These are phyloP conservation scores for Magallana nippona DNA, from an alignment of 2,888 invertebrate species.

Conservation along the genomic window DNA sequence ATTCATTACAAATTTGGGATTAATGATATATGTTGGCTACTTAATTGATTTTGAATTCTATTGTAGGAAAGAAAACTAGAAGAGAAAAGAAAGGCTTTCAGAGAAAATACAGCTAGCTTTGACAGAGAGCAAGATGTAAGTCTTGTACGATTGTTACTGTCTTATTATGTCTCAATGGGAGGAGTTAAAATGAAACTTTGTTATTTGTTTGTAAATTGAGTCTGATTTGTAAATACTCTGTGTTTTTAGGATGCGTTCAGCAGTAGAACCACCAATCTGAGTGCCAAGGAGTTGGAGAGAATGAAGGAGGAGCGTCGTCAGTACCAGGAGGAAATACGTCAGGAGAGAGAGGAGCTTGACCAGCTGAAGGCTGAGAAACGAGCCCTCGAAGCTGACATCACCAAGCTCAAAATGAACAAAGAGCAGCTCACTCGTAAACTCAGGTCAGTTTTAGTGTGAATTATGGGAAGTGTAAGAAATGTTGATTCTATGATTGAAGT, in stretches of 20 bases:
- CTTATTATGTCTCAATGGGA: no score
- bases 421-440: constrained; percentile 70
- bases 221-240: background rate
- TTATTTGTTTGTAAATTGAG: background rate
- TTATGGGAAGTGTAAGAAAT: background rate
- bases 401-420: constrained; percentile 70
- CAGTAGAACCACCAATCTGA: constrained; percentile 58
- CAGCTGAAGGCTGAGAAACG: constrained; percentile 68
- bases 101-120: constrained; percentile 68
- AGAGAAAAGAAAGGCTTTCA: constrained; percentile 68
- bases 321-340: constrained; percentile 66
- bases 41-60: background rate
- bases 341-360: constrained; percentile 70
- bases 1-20: no score
- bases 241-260: constrained; percentile 67
- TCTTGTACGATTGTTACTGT: background rate
- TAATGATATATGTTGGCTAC: no score
- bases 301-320: constrained; percentile 73
- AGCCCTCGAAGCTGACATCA: constrained; percentile 71
- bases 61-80: constrained; percentile 71
- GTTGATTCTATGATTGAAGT: no score
- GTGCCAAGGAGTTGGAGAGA: constrained; percentile 70
- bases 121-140: constrained; percentile 75
- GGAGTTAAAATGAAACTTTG: no score
- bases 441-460: constrained; percentile 57